These are phyloP conservation scores for Mamestra brassicae DNA, from an alignment of 2,888 invertebrate genomes.

Conservation along the genomic window DNA sequence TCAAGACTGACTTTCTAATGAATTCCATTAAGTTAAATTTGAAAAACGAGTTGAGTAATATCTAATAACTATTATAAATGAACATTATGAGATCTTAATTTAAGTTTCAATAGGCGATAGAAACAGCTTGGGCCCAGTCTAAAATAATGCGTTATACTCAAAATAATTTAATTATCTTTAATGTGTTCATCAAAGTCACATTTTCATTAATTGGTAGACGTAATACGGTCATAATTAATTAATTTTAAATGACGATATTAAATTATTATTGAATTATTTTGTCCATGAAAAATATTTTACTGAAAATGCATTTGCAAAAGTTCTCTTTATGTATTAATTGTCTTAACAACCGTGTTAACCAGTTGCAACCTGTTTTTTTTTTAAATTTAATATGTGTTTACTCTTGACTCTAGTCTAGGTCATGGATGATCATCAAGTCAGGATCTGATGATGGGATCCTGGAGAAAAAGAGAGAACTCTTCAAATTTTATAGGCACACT, in stretches of 20 bases:
- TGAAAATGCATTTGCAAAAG: no score
- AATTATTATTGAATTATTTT: no score
- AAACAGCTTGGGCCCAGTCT: background rate
- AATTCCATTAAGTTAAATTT: slow-evolving; percentile 11
- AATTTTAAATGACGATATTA: background rate
- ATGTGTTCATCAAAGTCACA: slow-evolving; percentile 10
- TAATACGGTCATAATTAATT: background rate
- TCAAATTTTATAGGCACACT: no score
- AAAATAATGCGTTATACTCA: background rate
- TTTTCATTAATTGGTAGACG: slow-evolving; percentile 10
- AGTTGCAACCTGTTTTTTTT: no score
- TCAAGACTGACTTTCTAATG: background rate
- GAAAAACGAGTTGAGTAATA: background rate
- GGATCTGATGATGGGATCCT: no score
- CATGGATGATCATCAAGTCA: no score
- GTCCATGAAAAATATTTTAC: no score
- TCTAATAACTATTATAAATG: background rate
- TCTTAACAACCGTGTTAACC: no score
- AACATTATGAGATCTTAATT: background rate
- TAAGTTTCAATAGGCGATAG: slow-evolving; percentile 12
- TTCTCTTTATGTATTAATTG: no score
- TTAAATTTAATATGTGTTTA: no score
- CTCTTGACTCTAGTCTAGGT: no score
- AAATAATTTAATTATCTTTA: slow-evolving; percentile 21
- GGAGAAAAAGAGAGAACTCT: no score